Percentiles rank a stretch among this genome's conserved stretches.
Conservation (phyloP, 2,797 vertebrate species). For the Rhinichthys osculus region DNA sequence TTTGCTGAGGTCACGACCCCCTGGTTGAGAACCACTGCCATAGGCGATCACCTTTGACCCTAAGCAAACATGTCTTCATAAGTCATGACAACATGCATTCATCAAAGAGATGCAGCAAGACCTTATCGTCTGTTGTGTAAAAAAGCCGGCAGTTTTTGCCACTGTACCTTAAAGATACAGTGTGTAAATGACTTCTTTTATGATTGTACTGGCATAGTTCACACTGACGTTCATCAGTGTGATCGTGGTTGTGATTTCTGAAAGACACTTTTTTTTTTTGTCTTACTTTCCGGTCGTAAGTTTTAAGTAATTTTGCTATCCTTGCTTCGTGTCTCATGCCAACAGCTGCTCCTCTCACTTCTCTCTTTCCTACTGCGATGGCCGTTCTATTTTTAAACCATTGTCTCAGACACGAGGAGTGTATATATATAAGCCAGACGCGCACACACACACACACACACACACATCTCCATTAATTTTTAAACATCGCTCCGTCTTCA, state of each 20-base stretch:
- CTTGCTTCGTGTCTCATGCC: background rate
- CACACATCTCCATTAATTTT: constrained; percentile 49
- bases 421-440: constrained; percentile 48
- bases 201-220: background rate
- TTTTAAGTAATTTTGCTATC: background rate
- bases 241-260: background rate
- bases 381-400: constrained; percentile 57
- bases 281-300: too few species aligned
- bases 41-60: background rate
- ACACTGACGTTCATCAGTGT: background rate
- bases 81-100: background rate
- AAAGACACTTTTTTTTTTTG: background rate
- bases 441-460: constrained; percentile 1
- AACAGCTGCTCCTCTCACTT: background rate
- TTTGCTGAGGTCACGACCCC: background rate
- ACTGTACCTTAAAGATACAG: background rate
- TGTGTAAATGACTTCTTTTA: background rate
- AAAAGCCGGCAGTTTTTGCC: background rate
- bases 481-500: constrained; percentile 50
- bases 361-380: constrained; percentile 8
- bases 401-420: constrained; percentile 44
- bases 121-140: background rate
- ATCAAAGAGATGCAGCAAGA: background rate
- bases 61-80: background rate
- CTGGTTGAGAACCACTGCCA: background rate